Base-by-base conservation (phyloP, 2,888 invertebrate species). In the Melinaea marsaeus region DNA sequence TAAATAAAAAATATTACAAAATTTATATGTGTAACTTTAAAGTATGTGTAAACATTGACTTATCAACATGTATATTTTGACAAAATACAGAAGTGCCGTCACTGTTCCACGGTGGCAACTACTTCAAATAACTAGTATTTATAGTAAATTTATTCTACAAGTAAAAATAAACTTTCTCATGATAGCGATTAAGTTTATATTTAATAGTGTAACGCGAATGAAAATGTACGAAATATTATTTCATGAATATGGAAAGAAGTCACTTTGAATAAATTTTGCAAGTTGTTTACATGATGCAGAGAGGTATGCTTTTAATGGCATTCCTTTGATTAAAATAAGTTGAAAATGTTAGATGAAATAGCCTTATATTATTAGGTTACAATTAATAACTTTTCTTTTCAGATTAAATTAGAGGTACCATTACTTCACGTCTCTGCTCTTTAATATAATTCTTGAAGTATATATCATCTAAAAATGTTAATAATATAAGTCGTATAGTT, bases 191-290 rank as follows among this genome's bases (percentile, higher is more conserved):
- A 57, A 13, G 33, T 46, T n/a, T 46, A 45, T n/a, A 57, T 46
- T 47, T 47, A 9, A 58, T 42, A 1, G 6, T 9, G 9, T 42
- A 7, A 7, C 9, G 6, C 9, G 7, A 42, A 42, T n/a, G 71
- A 75, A 79, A 84, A 79, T 72, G 74, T 76, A 76, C 72, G 22
- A 22, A 22, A 22, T 22, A 22, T 22, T 22, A 65, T 83, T 84
- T 84, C 84, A 85, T 76, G 81, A 83, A 83, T 77, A 74, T 75
- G 78, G 79, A 82, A 22, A 77, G 83, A 83, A 83, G 62, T 64
- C 83, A 82, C 81, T 79, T 80, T 84, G 85, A 86, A 88, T 88
- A 85, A 83, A 87, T 87, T 22, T 87, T 87, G 81, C 84, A 84
- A 84, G 79, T 81, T 82, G 80, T 83, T 82, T 80, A 79, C 83